These are phyloP conservation scores for Eriosoma lanigerum DNA, from an alignment of 1,140 invertebrate species.

Conservation along the genomic window DNA sequence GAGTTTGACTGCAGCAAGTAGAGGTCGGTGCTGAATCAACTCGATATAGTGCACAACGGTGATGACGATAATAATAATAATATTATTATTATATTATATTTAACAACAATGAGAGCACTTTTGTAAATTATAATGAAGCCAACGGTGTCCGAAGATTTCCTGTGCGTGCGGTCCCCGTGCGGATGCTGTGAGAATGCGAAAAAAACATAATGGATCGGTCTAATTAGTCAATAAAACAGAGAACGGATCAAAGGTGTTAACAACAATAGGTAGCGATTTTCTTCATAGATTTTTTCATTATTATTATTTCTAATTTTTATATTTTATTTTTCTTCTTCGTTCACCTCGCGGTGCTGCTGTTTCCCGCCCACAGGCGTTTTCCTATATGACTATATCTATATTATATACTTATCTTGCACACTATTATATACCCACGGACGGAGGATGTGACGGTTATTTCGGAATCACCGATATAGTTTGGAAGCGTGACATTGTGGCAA, in stretches of 20 bases:
- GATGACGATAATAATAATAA: neutral
- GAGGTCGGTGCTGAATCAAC: neutral
- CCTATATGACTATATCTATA: too few species aligned
- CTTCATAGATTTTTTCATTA: conserved; percentile 33
- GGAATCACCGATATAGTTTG: conserved; percentile 51
- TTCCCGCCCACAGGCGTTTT: neutral
- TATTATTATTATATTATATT: conserved; percentile 2
- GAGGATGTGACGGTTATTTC: conserved; percentile 51
- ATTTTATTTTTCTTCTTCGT: neutral
- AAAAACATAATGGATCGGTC: conserved; percentile 17
- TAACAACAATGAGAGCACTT: conserved; percentile 24
- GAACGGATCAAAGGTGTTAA: conserved; percentile 52
- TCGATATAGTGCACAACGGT: neutral
- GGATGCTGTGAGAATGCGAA: neutral
- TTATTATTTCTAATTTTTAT: conserved; percentile 18
- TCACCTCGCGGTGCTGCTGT: conserved; percentile 7
- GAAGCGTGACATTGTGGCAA: conserved; percentile 51
- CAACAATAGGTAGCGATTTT: conserved; percentile 49
- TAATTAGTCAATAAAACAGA: conserved; percentile 48
- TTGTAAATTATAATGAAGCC: too few species aligned
- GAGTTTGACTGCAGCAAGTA: neutral
- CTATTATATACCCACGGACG: conserved; percentile 9
- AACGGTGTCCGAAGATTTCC: conserved; percentile 36
- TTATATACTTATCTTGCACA: too few species aligned
- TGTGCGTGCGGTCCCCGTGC: conserved; percentile 27